Evolutionary conservation across 1,140 invertebrate genomes (phyloP).

Genomic region (Acyrthosiphon pisum): DNA sequence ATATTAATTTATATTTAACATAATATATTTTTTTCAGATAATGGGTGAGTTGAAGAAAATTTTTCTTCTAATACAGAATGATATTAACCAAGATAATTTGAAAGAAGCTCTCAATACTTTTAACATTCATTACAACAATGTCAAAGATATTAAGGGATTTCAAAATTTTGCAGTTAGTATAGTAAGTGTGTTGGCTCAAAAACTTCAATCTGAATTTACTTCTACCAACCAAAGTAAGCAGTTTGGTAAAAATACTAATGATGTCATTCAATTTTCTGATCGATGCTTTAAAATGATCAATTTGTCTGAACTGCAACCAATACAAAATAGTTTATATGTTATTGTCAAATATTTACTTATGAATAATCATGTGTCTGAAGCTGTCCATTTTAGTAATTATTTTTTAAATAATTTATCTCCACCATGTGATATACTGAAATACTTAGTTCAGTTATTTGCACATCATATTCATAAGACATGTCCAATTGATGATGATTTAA

Average conservation of each 20-base stretch:
- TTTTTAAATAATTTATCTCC: conserved; percentile 25
- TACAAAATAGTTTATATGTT: conserved; percentile 55
- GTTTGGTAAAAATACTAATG: not conserved
- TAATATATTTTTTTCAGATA: conserved; percentile 28
- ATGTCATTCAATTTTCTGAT: conserved; percentile 33
- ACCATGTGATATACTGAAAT: conserved; percentile 23
- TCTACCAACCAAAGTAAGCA: not conserved
- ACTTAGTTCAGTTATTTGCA: conserved; percentile 45
- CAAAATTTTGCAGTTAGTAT: conserved; percentile 45
- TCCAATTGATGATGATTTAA: conserved; percentile 51
- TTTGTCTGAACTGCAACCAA: not conserved
- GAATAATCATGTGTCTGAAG: conserved; percentile 29
- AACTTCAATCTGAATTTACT: conserved; percentile 41
- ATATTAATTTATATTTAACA: not conserved
- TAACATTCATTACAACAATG: conserved; percentile 10
- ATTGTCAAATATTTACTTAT: conserved; percentile 46
- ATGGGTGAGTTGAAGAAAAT: conserved; percentile 50
- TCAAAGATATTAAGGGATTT: conserved; percentile 45
- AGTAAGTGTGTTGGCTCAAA: conserved; percentile 34
- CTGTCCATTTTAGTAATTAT: conserved; percentile 39
- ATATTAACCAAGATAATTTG: conserved; percentile 15
- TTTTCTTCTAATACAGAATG: conserved; percentile 36
- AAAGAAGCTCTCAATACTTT: conserved; percentile 24
- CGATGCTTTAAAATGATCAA: conserved; percentile 5
- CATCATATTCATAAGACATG: conserved; percentile 30